These are phyloP conservation scores for Elachura formosa DNA, from an alignment of 2,113 vertebrate species.

Conservation along the genomic window DNA sequence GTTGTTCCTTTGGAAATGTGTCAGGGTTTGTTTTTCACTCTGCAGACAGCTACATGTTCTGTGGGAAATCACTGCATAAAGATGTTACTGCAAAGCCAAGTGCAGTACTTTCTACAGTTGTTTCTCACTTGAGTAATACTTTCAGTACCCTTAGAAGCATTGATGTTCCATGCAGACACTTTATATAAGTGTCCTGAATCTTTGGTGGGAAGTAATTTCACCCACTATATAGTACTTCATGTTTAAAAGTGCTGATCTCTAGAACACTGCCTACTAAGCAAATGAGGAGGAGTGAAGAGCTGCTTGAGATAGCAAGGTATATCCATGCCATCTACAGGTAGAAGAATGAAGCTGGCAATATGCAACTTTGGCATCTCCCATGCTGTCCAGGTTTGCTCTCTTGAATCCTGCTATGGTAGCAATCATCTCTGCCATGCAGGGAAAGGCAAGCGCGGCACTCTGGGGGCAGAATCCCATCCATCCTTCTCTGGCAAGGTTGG, in stretches of 20 bases:
- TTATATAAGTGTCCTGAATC: neutral
- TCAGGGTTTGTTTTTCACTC: neutral
- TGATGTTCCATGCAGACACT: neutral
- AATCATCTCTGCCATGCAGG: neutral
- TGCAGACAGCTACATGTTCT: neutral
- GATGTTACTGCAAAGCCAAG: neutral
- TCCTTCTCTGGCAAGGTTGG: neutral
- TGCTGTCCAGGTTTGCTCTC: neutral
- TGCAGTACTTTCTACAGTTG: neutral
- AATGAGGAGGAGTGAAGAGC: neutral
- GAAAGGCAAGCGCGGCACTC: neutral
- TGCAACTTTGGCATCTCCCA: neutral
- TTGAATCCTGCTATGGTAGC: accelerated
- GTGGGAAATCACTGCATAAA: neutral
- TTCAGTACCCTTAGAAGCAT: neutral
- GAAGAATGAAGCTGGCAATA: neutral
- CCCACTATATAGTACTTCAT: neutral
- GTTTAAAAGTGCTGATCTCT: neutral
- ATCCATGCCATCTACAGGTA: slow-evolving; percentile 50
- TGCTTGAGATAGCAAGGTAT: neutral
- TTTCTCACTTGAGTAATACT: neutral
- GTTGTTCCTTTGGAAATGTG: neutral
- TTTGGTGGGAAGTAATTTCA: neutral
- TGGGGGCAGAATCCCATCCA: neutral
- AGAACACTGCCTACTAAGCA: neutral